Base-by-base conservation (phyloP, 2,113 vertebrate genomes). In the Lycaon pictus region DNA sequence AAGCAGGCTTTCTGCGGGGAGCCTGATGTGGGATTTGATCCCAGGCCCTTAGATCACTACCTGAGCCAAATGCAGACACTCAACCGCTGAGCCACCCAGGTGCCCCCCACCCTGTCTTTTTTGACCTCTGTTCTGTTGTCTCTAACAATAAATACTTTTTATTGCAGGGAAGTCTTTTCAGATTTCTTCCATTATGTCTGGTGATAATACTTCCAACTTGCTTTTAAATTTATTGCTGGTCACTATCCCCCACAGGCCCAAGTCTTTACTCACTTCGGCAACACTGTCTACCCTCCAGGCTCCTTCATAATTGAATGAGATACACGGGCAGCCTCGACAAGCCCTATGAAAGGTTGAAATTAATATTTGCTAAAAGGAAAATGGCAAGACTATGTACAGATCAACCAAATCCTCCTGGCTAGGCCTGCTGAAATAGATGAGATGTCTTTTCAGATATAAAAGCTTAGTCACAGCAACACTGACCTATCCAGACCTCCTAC, bases 391-490 rank as follows among this genome's bases (percentile, higher is more conserved):
- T 63, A 0, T 3, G 19, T 65, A 35, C 48, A 85, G 23, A 63
- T 32, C 23, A 58, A 76, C 32, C 56, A 84, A 37, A 80, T 92
- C 35, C 74, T 25, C 55, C 32, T 35, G 72, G 60, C 43, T 27
- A 85, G 88, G 71, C 48, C 35, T n/a, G 43, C 63, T 43, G 63
- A 95, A 81, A 62, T 58, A 88, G 80, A 97, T 29, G 60, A 86
- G 83, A 27, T 92, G 17, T 86, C 89, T 89, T 95, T 92, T 83
- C 74, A 80, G 71, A 85, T 94, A 56, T 7, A 76, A 90, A 93
- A 88, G 79, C 94, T 88, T 89, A 90, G 83, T 90, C 80, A 86
- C 27, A 11, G 90, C n/a, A 11, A 60, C 60, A 11, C 27, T 77
- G 96, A 37, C 55, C 82, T 51, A 23, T 32, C 13, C 82, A 89